phyloP scores from a whole-genome alignment of 2,888 invertebrate genomes.

The Drosophila putrida region DNA sequence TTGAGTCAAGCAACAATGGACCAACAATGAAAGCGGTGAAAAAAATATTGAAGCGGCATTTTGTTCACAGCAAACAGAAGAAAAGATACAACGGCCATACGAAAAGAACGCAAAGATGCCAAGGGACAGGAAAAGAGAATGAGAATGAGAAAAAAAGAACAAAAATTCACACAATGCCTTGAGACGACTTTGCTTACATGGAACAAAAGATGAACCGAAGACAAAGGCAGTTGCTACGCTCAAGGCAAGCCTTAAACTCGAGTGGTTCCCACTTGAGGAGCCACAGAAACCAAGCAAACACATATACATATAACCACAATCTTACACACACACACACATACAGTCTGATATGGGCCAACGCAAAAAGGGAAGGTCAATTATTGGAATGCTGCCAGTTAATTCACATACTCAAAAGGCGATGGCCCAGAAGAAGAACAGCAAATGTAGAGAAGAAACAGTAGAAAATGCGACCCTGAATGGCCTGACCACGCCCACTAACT shows the following conservation, averaged over 20 bases:
- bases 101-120: slow-evolving; percentile 27
- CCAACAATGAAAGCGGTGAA: slow-evolving; percentile 50
- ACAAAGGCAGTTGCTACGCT: slow-evolving; percentile 70
- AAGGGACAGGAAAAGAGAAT: slow-evolving; percentile 13
- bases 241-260: slow-evolving; percentile 70
- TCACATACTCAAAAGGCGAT: slow-evolving; percentile 70
- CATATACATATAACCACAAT: slow-evolving; percentile 29
- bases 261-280: slow-evolving; percentile 54
- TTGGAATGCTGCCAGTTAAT: slow-evolving; percentile 79
- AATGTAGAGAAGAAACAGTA: slow-evolving; percentile 22
- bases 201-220: slow-evolving; percentile 77
- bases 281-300: slow-evolving; percentile 29
- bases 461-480: slow-evolving; percentile 45
- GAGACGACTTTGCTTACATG: slow-evolving; percentile 33
- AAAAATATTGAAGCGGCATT: slow-evolving; percentile 55
- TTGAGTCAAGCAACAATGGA: slow-evolving; percentile 52
- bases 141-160: slow-evolving; percentile 26
- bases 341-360: slow-evolving; percentile 8
- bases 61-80: slow-evolving; percentile 51
- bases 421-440: slow-evolving; percentile 37
- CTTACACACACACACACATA: slow-evolving; percentile 15
- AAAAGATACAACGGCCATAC: slow-evolving; percentile 54
- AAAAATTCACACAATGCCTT: slow-evolving; percentile 68
- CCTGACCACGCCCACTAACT: slow-evolving; percentile 52
- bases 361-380: slow-evolving; percentile 72